Base-by-base conservation (phyloP, 2,888 invertebrate species). In the Hypolimnas misippus region DNA sequence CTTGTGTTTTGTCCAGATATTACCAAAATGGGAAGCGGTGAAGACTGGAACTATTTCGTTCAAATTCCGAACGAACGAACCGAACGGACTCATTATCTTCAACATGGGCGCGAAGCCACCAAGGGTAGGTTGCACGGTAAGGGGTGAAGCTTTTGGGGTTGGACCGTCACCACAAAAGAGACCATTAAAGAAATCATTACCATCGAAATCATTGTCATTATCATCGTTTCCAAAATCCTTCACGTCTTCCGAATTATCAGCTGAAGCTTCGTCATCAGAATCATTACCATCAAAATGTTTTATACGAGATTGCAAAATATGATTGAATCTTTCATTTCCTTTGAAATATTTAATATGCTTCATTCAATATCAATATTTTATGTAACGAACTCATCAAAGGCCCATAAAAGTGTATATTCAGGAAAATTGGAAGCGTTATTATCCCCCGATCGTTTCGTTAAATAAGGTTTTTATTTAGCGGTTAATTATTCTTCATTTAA, bases 41-140 rank as follows among this genome's bases (percentile, higher is more conserved):
- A 96, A 96, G 79, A 95, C 96, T 25, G 98, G 98, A 65, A 96
- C 96, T 29, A 96, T 98, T 78, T 96, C 97, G 46, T 97, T 98
- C 90, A 98, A 98, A 92, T 97, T 99, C 81, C 95, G 98, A 67
- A 99, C 99, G 50, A 97, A 97, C 83, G 98, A 99, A 86, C 96
- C 97, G 6, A 97, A 98, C 79, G 99, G 99, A 21, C 93, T 99
- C 71, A 95, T 99, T 59, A 94, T 99, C 81, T 97, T 98, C 93
- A 98, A 98, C 85, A 96, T 96, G 77, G 98, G 97, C 78, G 93
- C 95, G 62, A 93, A 95, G 78, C 95, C 95, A 77, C 95, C 95
- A 73, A 93, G 95, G 90, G 95, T 96, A 88, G 95, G 94, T 94
- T 92, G 92, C 89, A 92, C 92, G 92, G 92, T 92, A 92, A 92